phyloP scores from a whole-genome alignment of 2,888 invertebrate species.

The Hololepta plana region DNA sequence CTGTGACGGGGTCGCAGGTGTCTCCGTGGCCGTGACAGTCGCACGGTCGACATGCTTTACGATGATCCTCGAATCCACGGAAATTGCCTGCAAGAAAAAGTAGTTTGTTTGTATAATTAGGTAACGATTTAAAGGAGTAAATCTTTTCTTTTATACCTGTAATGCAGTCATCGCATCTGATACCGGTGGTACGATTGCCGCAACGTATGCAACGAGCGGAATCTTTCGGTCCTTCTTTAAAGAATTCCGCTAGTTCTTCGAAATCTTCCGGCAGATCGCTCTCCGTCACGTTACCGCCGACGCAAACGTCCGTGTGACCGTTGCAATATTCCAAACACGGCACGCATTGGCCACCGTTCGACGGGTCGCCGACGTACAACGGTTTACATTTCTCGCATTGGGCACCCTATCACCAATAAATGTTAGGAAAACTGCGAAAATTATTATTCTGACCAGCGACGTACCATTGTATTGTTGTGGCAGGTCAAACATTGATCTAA shows the following conservation, averaged over 20 bases:
- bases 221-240: constrained; percentile 45
- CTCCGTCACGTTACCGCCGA: constrained; percentile 31
- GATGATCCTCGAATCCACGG: constrained; percentile 56
- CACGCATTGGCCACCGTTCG: constrained; percentile 65
- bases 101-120: background rate
- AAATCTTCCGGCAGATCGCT: constrained; percentile 26
- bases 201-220: constrained; percentile 75
- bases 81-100: constrained; percentile 27
- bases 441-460: constrained; percentile 13
- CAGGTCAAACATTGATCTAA: constrained; percentile 68
- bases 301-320: constrained; percentile 70
- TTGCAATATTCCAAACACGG: constrained; percentile 81
- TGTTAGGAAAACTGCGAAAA: too few species aligned
- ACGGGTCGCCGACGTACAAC: constrained; percentile 79
- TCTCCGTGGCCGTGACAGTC: constrained; percentile 92
- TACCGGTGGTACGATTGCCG: constrained; percentile 63
- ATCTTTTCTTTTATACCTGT: constrained; percentile 13
- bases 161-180: constrained; percentile 62
- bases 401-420: constrained; percentile 46
- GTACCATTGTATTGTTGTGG: constrained; percentile 77
- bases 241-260: constrained; percentile 39
- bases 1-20: constrained; percentile 75
- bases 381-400: constrained; percentile 84
- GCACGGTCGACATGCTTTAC: constrained; percentile 63
- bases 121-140: constrained; percentile 2